Conservation (phyloP, 2,113 vertebrate genomes). For the Grammomys dolichurus region DNA sequence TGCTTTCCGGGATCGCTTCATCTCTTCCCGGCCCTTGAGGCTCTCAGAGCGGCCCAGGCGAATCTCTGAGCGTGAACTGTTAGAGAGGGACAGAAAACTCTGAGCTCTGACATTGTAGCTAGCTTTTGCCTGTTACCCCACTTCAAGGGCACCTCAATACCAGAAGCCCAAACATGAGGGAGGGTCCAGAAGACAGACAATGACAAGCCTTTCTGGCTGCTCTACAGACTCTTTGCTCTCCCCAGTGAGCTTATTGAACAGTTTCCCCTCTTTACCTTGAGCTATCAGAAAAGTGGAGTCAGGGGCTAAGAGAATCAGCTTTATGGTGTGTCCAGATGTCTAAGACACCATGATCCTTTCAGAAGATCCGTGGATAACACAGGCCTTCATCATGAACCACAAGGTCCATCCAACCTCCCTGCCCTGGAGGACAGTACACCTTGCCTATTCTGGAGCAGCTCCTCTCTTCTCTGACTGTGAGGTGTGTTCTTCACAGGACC, state of each 20-base stretch:
- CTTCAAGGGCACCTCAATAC: not conserved
- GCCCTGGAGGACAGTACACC: not conserved
- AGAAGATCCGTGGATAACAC: not conserved
- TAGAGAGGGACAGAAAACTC: not conserved
- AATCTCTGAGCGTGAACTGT: slow-evolving; percentile 86
- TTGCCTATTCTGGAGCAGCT: not conserved
- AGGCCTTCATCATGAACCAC: not conserved
- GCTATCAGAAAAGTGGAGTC: not conserved
- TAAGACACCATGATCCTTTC: not conserved
- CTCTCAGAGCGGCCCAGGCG: slow-evolving; percentile 95
- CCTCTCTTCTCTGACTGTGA: not conserved
- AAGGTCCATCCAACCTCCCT: not conserved
- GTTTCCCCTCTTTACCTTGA: not conserved
- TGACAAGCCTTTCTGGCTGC: not conserved
- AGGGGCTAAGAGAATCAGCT: not conserved
- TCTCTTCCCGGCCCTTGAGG: slow-evolving; percentile 94
- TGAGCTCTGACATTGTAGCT: not conserved
- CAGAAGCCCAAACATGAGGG: not conserved
- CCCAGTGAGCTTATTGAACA: not conserved
- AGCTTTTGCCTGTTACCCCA: not conserved
- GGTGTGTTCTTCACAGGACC: not conserved
- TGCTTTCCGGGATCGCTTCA: slow-evolving; percentile 88
- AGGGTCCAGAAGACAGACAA: not conserved
- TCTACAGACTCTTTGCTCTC: not conserved
- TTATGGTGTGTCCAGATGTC: not conserved